Conservation (phyloP, 1,140 invertebrate species). For the Phortica variegata region DNA sequence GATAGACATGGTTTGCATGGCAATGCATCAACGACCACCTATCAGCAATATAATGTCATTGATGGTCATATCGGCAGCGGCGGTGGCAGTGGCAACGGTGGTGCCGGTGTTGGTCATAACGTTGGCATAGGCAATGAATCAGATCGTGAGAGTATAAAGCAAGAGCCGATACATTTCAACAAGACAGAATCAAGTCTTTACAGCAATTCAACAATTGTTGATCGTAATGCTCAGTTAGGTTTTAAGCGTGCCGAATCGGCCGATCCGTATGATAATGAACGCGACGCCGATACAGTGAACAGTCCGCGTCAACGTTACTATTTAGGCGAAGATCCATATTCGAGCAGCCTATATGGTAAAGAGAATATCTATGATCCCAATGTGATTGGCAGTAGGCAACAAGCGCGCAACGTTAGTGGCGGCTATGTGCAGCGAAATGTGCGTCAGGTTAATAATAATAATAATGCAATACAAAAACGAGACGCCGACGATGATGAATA, state of each 20-base stretch:
- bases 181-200: not conserved
- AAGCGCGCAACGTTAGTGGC: not conserved
- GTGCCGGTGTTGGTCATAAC: constrained; percentile 3
- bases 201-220: not conserved
- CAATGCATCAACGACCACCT: constrained; percentile 59
- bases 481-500: constrained; percentile 20
- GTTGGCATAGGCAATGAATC: constrained; percentile 33
- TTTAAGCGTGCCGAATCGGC: constrained; percentile 34
- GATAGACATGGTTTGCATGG: constrained; percentile 59
- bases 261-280: constrained; percentile 24
- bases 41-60: constrained; percentile 66
- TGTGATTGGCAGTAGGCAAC: constrained; percentile 43
- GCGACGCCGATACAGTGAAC: constrained; percentile 39
- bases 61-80: constrained; percentile 59
- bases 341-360: constrained; percentile 74
- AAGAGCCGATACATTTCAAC: constrained; percentile 7
- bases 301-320: constrained; percentile 74
- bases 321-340: constrained; percentile 79
- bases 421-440: too few species aligned
- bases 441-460: too few species aligned
- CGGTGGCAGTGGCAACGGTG: constrained; percentile 6
- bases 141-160: constrained; percentile 17
- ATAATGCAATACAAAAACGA: too few species aligned
- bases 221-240: not conserved
- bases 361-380: constrained; percentile 62